A percentile compares a stretch with the other conserved stretches of the same genome.
These are phyloP conservation scores for Phaenicophaeus curvirostris DNA, from an alignment of 2,797 vertebrate genomes.

Conservation along the genomic window DNA sequence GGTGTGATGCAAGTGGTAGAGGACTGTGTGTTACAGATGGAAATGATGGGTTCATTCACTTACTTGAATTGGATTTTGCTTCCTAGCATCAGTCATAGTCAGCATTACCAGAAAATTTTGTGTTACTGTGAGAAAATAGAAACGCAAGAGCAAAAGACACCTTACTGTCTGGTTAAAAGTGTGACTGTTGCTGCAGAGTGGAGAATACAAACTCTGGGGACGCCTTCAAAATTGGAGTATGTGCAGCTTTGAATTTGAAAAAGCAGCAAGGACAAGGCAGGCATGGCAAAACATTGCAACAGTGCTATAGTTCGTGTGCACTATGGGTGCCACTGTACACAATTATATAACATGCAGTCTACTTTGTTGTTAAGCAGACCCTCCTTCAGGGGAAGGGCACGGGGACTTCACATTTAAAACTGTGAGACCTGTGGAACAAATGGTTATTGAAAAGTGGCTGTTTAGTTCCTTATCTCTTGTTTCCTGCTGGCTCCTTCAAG, in stretches of 20 bases:
- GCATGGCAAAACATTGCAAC: not conserved
- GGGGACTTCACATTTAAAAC: not conserved
- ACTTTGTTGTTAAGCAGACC: not conserved
- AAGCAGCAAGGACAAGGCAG: not conserved
- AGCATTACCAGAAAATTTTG: not conserved
- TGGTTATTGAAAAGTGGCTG: not conserved
- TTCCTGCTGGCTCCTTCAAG: not conserved
- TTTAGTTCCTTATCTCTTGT: not conserved
- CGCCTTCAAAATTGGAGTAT: not conserved
- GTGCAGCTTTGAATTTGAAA: not conserved
- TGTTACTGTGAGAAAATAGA: not conserved
- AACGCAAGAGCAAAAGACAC: not conserved
- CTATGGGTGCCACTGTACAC: no score
- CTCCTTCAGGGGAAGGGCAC: not conserved
- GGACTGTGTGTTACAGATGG: not conserved
- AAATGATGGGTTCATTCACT: not conserved
- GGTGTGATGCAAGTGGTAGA: not conserved
- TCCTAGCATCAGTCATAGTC: not conserved
- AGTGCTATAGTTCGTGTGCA: not conserved
- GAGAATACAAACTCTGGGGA: not conserved
- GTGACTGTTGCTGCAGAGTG: not conserved
- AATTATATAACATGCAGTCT: not conserved
- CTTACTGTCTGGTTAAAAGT: not conserved
- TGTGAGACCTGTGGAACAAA: not conserved
- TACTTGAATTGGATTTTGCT: not conserved